Evolutionary conservation across 92 coral and sea anemone genomes (phyloP), one percentile per base, ranked within the genome.

Genomic region (Palythoa grandiflora): DNA sequence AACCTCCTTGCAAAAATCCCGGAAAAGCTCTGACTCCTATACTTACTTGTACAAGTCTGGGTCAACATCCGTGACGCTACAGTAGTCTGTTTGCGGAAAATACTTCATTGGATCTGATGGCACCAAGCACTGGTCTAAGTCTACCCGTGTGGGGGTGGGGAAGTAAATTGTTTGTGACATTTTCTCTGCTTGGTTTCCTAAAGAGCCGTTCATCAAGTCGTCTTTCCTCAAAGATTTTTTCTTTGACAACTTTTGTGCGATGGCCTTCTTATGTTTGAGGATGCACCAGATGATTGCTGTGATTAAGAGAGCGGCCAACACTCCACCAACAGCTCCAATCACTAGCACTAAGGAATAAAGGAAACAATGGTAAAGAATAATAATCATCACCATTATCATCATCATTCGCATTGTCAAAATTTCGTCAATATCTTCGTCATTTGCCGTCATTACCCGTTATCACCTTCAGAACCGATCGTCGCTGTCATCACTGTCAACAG

Each of bases 31-130:
- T 28, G 28, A 0, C 28, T 28, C 28, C 28, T 28, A 28, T 28
- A 80, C 86, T 36, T 81, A 81, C 86, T 81, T 81, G 86, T 81
- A 81, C 38, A 81, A 21, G 21, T 81, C 86, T 13, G 75, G 86
- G 9, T 81, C 86, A 51, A 81, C 86, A 8, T 81, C 86, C 47
- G 86, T 81, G 20, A 81, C 60, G 15, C 75, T 81, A 17, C 47
- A 66, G 40, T 66, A 48, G 14, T 81, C 86, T 63, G 86, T 6
- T 68, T 81, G 86, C 10, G 86, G 86, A 74, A 81, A 81, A 68
- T 66, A 66, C 59, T 81, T 81, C 35, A 47, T 1, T 17, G 86
- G 63, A 40, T 81, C 86, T 8, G 86, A 65, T 3, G 63, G 86
- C 13, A 81, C 86, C 21, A 66, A 44, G 48, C 86, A 44, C 4